Evolutionary conservation across 2,888 invertebrate species (phyloP), one percentile per base, ranked within the genome.

Genomic region (Eupithecia insigniata): DNA sequence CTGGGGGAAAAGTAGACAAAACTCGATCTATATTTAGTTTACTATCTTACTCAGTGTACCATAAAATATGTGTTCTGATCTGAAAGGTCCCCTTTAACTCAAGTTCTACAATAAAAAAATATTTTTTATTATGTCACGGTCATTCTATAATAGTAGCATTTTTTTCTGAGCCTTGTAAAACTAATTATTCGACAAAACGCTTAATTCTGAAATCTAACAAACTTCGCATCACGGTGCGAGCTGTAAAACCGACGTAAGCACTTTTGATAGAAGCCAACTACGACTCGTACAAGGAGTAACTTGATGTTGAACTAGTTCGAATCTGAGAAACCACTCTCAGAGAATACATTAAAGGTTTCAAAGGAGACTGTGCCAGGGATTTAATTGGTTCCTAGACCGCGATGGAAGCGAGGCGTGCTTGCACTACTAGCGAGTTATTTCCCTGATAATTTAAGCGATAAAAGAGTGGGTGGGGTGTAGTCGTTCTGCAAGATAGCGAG

Each of bases 321-420:
- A 18, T 30, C 30, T 18, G 8, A 8, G 60, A 60, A 60, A 10
- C 18, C 60, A 60, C 60, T 60, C 26, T 26, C 18, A 18, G 60
- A 28, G 60, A 60, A 51, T 51, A 51, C 51, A 22, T 51, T 51
- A 22, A 51, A 55, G 55, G 22, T 55, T 55, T 55, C 26, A 60
- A 30, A 60, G 60, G 60, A 26, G 55, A 60, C 30, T 60, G 16
- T 28, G 60, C 60, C 60, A 60, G 30, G 28, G n/a, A 51, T 26
- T 30, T 69, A 55, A 73, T 73, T 67, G 62, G 58, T 64, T 70
- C 67, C 46, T 67, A 64, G 62, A 73, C 58, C 69, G 34, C 69
- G 58, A 58, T 22, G 61, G 66, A 43, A 36, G 46, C 36, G 32
- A n/a, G 72, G 72, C n/a, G 66, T 18, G 66, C 73, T 12, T 64